Evolutionary conservation across 35 echinoderm and acorn worm genomes (phyloP).

Genomic region (Eucidaris tribuloides): DNA sequence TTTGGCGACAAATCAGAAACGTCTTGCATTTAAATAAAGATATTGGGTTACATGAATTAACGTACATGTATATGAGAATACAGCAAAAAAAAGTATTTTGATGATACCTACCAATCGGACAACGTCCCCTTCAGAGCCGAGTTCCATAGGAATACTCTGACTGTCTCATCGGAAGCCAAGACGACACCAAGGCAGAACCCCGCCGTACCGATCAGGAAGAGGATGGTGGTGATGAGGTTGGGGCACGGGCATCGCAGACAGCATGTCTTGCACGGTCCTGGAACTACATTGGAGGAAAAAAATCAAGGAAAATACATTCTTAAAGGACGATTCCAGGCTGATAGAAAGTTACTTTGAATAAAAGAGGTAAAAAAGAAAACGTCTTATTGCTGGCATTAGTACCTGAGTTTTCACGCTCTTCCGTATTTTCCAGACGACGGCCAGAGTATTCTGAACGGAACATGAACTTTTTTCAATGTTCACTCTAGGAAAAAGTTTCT

Average conservation of each 20-base stretch:
- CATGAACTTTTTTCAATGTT: not conserved
- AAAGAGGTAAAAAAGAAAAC: not conserved
- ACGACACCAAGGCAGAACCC: slow-evolving; percentile 48
- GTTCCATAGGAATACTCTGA: slow-evolving; percentile 31
- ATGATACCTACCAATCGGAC: slow-evolving; percentile 2
- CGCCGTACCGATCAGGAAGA: slow-evolving; percentile 41
- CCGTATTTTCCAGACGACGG: too few relatives aligned
- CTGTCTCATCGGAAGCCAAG: slow-evolving; percentile 48
- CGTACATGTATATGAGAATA: too few relatives aligned
- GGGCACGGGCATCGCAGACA: slow-evolving; percentile 75
- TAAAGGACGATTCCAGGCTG: too few relatives aligned
- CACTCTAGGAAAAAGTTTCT: not conserved
- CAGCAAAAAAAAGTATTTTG: not conserved
- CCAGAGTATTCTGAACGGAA: too few relatives aligned
- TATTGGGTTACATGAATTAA: too few relatives aligned
- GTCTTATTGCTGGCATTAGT: not conserved
- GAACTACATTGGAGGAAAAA: slow-evolving; percentile 43
- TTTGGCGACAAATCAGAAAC: too few relatives aligned
- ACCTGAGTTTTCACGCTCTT: not conserved
- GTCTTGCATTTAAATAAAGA: too few relatives aligned
- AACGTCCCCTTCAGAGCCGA: not conserved
- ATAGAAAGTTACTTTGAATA: too few relatives aligned
- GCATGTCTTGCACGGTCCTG: slow-evolving; percentile 76
- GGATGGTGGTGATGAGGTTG: slow-evolving; percentile 47
- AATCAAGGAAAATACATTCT: not conserved